Percentiles rank a stretch among this genome's conserved stretches.
These are phyloP conservation scores for Pogonophryne albipinna DNA, from an alignment of 2,797 vertebrate species.

Conservation along the genomic window DNA sequence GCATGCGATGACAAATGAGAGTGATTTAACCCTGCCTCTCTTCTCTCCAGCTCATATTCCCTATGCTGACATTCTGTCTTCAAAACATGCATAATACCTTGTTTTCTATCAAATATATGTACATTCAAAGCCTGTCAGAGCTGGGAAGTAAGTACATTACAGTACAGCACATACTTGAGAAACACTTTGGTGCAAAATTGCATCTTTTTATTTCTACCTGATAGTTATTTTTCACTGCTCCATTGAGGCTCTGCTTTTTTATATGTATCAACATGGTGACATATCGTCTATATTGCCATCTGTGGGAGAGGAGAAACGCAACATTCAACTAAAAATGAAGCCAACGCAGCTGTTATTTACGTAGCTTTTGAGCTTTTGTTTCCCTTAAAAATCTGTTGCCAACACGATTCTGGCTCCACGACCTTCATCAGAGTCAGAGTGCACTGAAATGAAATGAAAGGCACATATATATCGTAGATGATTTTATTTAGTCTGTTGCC, in stretches of 20 bases:
- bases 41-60: neutral
- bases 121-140: too few species aligned
- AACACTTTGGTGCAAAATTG: neutral
- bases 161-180: too few species aligned
- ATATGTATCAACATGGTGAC: constrained; percentile 11
- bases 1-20: constrained; percentile 46
- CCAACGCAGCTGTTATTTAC: constrained; percentile 21
- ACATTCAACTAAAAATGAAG: neutral
- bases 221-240: neutral
- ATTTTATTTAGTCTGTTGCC: neutral
- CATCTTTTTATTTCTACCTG: neutral
- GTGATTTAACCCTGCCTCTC: constrained; percentile 2
- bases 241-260: neutral
- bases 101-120: too few species aligned
- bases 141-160: too few species aligned
- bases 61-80: neutral
- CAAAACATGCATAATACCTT: neutral
- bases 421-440: neutral
- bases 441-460: neutral
- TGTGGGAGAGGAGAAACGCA: neutral
- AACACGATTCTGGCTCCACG: neutral
- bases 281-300: constrained; percentile 10
- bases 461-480: neutral
- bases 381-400: neutral
- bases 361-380: constrained; percentile 18